Base-by-base conservation (phyloP, 2,797 vertebrate species). In the Apogon hyalosoma region DNA sequence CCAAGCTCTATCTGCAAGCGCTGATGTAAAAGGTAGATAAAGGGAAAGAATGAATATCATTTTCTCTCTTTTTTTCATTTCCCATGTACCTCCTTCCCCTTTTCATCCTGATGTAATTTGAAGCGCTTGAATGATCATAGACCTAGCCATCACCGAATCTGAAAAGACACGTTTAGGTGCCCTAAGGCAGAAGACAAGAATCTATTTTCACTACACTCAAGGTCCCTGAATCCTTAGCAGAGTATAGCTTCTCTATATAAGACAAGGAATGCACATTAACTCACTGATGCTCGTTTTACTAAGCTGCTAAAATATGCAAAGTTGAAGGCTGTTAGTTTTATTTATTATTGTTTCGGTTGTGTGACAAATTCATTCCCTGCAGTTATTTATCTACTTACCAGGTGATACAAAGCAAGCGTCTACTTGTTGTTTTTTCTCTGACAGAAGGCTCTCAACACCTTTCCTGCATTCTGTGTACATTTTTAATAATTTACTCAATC, bases 41-140 rank as follows among this genome's bases (percentile, higher is more conserved):
- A 71, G 68, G 82, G 77, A 63, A 63, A 85, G 85, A 89, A 88
- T 90, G 85, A 89, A 92, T 92, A 88, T 90, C 72, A 90, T 88
- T 87, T 87, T 85, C 84, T 80, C 77, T 82, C 72, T 82, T 80
- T 90, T 84, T 86, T 82, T 74, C 79, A 76, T 85, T 87, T 84
- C 76, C 68, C 80, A 82, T 77, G 83, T 87, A 87, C 87, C 88
- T 86, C 89, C 84, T 87, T 88, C 87, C 87, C 85, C 83, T 88
- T 92, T 91, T 89, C 85, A 88, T 92, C 91, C 85, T 84, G 75
- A 88, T 88, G 83, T 92, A 89, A 92, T 94, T 93, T 90, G 90
- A 82, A 91, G 82, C 83, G 84, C 90, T 90, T 91, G 87, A 92
- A 84, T 90, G 88, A 92, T 90, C 88, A 90, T 85, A 91, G 84